Evolutionary conservation across 2,113 vertebrate genomes (phyloP).

Genomic region (Acanthochromis polyacanthus): DNA sequence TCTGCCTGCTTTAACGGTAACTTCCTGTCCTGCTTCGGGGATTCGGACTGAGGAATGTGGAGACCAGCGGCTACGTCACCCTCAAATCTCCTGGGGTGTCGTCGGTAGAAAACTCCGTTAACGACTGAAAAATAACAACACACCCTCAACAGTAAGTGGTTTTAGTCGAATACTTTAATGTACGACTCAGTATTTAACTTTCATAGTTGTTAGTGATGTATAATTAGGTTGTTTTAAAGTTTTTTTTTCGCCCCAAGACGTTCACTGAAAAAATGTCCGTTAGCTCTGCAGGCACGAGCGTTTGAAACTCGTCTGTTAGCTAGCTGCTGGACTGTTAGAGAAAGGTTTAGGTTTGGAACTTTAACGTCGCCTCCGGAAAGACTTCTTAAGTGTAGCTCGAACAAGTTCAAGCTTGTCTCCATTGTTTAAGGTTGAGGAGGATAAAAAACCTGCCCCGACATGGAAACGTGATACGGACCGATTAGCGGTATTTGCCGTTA

Average conservation of each 20-base stretch:
- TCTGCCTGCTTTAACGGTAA: accelerated
- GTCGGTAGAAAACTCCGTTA: slow-evolving; percentile 35
- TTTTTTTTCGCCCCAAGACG: neutral
- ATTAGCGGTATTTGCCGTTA: slow-evolving; percentile 23
- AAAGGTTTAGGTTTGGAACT: neutral
- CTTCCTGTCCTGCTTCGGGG: neutral
- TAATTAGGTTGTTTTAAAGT: neutral
- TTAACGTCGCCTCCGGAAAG: neutral
- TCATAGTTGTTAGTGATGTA: neutral
- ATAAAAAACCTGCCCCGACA: slow-evolving; percentile 53
- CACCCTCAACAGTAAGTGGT: slow-evolving; percentile 18
- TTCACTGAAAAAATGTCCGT: slow-evolving; percentile 39
- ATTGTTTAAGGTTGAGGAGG: slow-evolving; percentile 46
- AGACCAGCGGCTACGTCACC: slow-evolving; percentile 70
- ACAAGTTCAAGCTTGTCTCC: slow-evolving; percentile 44
- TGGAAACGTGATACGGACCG: slow-evolving; percentile 40
- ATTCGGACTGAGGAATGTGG: slow-evolving; percentile 73
- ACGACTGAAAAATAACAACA: neutral
- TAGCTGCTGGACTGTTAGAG: no score
- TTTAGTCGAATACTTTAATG: accelerated
- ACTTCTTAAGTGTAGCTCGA: neutral
- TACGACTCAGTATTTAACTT: accelerated
- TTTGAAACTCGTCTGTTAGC: neutral
- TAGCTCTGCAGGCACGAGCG: slow-evolving; percentile 41
- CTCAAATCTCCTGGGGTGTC: slow-evolving; percentile 47